A percentile compares a stretch with the other conserved stretches of the same genome.
Evolutionary conservation across 2,113 vertebrate species (phyloP).

Genomic region (Pampusana beccarii): DNA sequence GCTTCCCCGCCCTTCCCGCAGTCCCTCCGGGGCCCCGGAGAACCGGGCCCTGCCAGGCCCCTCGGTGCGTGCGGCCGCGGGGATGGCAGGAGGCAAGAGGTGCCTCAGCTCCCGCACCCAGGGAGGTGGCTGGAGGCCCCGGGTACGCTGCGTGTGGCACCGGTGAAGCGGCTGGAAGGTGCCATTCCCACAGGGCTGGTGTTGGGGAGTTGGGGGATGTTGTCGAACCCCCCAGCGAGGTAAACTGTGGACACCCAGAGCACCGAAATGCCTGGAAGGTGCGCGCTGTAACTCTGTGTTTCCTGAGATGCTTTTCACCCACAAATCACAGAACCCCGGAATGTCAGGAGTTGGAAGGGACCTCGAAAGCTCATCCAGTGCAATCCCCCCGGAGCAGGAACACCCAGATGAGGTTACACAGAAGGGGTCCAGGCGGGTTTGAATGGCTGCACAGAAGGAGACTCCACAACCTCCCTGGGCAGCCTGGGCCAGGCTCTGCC

Average conservation of each 20-base stretch:
- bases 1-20: background rate
- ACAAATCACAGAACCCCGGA: no score
- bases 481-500: no score
- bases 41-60: background rate
- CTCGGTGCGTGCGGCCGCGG: background rate
- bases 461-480: no score
- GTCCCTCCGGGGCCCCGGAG: background rate
- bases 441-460: no score
- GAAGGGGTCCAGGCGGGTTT: no score
- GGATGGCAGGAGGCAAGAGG: background rate
- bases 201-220: background rate
- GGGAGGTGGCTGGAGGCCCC: background rate
- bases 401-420: no score
- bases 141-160: background rate
- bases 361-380: no score
- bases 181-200: no score
- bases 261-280: fast-evolving
- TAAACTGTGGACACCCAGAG: fast-evolving
- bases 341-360: no score
- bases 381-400: no score
- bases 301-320: background rate
- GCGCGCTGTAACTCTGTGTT: fast-evolving
- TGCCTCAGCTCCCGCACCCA: fast-evolving
- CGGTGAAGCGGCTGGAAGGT: background rate
- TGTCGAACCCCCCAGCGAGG: background rate